Evolutionary conservation across 2,797 vertebrate genomes (phyloP).

Genomic region (Taeniopygia guttata): DNA sequence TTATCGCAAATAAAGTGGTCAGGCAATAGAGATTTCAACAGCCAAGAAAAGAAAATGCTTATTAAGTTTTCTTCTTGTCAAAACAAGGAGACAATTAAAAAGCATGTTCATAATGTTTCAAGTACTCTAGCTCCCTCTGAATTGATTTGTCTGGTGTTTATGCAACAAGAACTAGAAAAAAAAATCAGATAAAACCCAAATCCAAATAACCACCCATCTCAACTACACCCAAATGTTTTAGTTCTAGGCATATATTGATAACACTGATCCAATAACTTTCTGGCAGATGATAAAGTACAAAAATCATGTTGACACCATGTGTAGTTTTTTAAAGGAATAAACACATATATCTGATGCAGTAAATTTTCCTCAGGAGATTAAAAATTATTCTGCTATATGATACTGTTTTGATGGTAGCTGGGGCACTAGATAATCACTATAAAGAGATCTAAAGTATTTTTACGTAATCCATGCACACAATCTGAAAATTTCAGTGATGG

Average conservation of each 20-base stretch:
- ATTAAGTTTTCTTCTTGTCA: background rate
- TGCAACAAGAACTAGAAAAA: background rate
- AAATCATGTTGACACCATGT: background rate
- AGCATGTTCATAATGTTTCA: background rate
- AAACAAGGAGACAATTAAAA: constrained; percentile 19
- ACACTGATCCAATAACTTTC: background rate
- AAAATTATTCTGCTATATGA: background rate
- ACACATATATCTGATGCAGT: background rate
- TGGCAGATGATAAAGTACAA: background rate
- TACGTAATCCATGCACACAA: background rate
- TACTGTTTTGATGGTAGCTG: background rate
- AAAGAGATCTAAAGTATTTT: background rate
- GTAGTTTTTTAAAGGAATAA: background rate
- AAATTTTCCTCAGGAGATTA: background rate
- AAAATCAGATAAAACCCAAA: background rate
- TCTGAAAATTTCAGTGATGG: background rate
- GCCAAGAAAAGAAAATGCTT: background rate
- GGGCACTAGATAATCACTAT: background rate
- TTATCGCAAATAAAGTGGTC: background rate
- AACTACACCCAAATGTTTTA: background rate
- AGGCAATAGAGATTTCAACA: background rate
- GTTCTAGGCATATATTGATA: background rate
- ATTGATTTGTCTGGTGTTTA: constrained; percentile 1
- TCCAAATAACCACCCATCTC: background rate
- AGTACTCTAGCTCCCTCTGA: background rate